phyloP scores from a whole-genome alignment of 2,113 vertebrate species.

The Phasianus colchicus region DNA sequence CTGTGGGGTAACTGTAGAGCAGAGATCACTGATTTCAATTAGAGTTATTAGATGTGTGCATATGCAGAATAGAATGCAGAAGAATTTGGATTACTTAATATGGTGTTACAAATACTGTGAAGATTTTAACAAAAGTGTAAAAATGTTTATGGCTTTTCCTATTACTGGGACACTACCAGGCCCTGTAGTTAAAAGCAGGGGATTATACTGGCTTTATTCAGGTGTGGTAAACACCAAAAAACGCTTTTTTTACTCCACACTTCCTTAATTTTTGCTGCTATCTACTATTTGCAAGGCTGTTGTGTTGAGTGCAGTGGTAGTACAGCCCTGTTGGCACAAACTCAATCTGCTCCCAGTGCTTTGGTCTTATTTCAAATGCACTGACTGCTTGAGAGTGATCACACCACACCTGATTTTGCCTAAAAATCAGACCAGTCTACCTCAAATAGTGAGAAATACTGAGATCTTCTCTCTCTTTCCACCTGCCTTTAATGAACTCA shows the following conservation, averaged over 20 bases:
- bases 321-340: background rate
- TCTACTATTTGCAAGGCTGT: background rate
- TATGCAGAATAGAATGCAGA: background rate
- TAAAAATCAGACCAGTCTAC: background rate
- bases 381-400: accelerated
- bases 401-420: accelerated
- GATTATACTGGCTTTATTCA: accelerated
- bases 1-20: background rate
- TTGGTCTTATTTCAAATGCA: background rate
- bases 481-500: background rate
- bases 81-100: background rate
- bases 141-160: background rate
- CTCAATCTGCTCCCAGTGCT: accelerated
- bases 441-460: background rate
- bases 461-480: accelerated
- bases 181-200: background rate
- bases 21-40: background rate
- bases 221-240: background rate
- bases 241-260: background rate
- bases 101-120: background rate
- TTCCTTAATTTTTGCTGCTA: background rate
- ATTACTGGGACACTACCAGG: background rate
- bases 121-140: background rate
- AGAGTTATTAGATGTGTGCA: background rate
- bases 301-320: accelerated